Conservation (phyloP, 2,888 invertebrate genomes). For the Drosophila monieri region DNA sequence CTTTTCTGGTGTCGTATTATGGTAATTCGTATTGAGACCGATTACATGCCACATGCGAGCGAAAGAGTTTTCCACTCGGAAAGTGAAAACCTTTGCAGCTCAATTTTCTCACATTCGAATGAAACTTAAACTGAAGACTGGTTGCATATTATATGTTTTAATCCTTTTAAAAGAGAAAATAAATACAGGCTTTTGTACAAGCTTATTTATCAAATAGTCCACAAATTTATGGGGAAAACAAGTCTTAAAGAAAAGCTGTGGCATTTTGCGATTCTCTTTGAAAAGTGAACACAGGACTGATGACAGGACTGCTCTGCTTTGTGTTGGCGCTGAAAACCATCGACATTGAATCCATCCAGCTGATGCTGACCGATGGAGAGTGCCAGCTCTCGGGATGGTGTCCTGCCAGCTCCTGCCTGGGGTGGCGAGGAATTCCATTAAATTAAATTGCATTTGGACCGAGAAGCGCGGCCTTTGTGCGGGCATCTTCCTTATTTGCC, state of each 20-base stretch:
- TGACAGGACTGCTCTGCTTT: conserved; percentile 6
- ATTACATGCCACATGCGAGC: conserved; percentile 73
- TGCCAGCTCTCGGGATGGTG: background rate
- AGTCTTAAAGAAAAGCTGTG: background rate
- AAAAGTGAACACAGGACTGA: background rate
- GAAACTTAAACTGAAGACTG: no score
- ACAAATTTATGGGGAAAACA: background rate
- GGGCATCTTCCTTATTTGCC: conserved; percentile 27
- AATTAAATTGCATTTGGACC: conserved; percentile 27
- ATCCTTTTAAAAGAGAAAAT: background rate
- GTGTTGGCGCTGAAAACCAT: conserved; percentile 5
- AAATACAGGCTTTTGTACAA: background rate
- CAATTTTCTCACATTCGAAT: background rate
- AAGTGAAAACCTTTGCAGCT: background rate
- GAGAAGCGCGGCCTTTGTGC: conserved; percentile 19
- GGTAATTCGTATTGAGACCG: conserved; percentile 76
- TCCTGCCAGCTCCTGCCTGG: background rate
- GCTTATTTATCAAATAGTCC: no score
- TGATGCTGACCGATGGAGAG: conserved; percentile 25
- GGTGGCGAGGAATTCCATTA: conserved; percentile 22
- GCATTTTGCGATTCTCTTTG: background rate
- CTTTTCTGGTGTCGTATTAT: conserved; percentile 70
- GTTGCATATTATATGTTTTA: background rate
- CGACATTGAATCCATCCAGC: conserved; percentile 4
- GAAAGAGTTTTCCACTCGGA: conserved; percentile 41